Evolutionary conservation across 2,797 vertebrate species (phyloP).

Genomic region (Platalea minor): DNA sequence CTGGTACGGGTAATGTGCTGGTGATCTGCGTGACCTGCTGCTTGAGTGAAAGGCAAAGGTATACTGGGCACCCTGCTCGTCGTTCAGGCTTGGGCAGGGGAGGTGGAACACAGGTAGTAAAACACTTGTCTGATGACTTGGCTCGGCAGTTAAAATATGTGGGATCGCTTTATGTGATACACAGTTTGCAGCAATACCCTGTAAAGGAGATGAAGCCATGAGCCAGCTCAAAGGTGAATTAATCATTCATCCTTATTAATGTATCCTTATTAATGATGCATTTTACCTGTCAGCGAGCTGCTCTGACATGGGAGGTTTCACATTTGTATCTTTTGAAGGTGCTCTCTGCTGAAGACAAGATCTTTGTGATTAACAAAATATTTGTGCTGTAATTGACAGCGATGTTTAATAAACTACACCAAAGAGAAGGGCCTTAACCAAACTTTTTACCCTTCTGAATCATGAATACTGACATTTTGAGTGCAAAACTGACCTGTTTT

Average conservation of each 20-base stretch:
- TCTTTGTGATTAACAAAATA: not conserved
- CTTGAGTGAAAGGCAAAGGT: not conserved
- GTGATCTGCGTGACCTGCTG: not conserved
- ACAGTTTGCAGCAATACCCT: not conserved
- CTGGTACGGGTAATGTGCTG: rapidly evolving
- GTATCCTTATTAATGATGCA: not conserved
- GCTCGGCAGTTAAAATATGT: not conserved
- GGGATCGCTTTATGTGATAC: not conserved
- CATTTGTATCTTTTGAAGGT: not conserved
- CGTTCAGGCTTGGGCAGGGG: not conserved
- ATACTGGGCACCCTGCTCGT: not conserved
- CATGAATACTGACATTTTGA: not conserved
- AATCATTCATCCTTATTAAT: not conserved
- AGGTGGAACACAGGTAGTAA: not conserved
- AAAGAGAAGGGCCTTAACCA: not conserved
- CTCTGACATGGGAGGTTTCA: not conserved
- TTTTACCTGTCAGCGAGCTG: not conserved
- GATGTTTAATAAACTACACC: not conserved
- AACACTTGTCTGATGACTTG: not conserved
- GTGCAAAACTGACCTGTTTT: not conserved
- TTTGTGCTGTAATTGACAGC: not conserved
- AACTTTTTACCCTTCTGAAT: not conserved
- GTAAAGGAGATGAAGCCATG: not conserved
- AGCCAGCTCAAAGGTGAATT: not conserved
- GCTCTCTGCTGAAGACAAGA: not conserved